Base-by-base conservation (phyloP, 2,113 vertebrate species). In the Pterocles burchelli region DNA sequence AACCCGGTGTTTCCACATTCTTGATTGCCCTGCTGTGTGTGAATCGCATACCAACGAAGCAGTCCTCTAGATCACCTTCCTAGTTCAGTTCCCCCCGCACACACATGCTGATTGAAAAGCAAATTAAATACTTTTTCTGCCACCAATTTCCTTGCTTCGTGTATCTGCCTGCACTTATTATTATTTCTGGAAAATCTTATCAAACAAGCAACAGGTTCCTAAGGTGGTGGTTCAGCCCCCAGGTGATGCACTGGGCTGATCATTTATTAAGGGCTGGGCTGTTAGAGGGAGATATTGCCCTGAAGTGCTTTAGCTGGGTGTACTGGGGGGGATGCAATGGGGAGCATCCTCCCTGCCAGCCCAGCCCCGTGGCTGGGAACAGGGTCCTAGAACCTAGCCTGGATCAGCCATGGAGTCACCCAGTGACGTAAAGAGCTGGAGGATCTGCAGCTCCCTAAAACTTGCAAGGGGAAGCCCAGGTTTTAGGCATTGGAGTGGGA, bases 11-110 rank as follows among this genome's bases (percentile, higher is more conserved):
- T 96, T 87, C 91, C 85, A 88, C 93, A 73, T 68, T 85, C 93
- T 55, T 65, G 70, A 46, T 76, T 76, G 81, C 78, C 81, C 74
- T 59, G 85, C 85, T 25, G 11, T 3, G 18, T 85, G 82, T 82
- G 89, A 82, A 62, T 73, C 0, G 7, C 81, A 85, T 58, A 51
- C 58, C 87, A 80, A 11, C 70, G 14, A 45, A 41, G 61, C 2
- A 85, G 77, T 80, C 91, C 93, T 94, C 89, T 85, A 83, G 58
- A 85, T 91, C 91, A 93, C 89, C 89, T 94, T 94, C 91, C 16
- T 20, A 61, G 45, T 57, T 88, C 81, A 38, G 4, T 62, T 82
- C 18, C 1, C 2, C 41, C 36, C 21, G 6, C 51, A 13, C 46
- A 28, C 51, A 28, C 33, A 14, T 15, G 33, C 77, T 82, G 77